Base-by-base conservation (phyloP, 2,113 vertebrate genomes). In the Cynoglossus semilaevis region DNA sequence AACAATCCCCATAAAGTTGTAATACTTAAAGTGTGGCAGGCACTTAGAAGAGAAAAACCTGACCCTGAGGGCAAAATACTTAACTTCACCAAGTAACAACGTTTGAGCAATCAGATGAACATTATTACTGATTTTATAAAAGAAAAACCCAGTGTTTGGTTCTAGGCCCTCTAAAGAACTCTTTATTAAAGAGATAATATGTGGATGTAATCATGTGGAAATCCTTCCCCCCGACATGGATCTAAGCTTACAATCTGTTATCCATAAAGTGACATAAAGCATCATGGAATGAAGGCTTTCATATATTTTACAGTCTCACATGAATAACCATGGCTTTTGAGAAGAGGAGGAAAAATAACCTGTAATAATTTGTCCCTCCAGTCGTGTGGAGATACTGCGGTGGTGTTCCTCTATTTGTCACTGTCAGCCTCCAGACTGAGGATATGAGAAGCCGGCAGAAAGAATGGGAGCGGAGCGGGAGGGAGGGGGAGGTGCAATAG, bases 341-440 rank as follows among this genome's bases (percentile, higher is more conserved):
- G 75, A 84, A 79, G 81, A 70, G 67, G 87, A 70, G 73, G 73
- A 83, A 87, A 29, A 84, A 85, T 88, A 84, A 79, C 81, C 82
- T 80, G 84, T 85, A 84, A 91, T 90, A 88, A 90, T 90, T 90
- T 91, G 82, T 88, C 87, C 80, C 87, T 79, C 80, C 85, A 88
- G 85, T 87, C 75, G 64, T 73, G 77, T 84, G 81, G 76, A 85
- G 82, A 88, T 88, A 85, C 81, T 76, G 82, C 86, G 72, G 71
- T 71, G 77, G 64, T 82, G 82, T 88, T 87, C 83, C 73, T 63
- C 81, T 87, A 90, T 92, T 89, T 87, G 87, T 91, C 90, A 90
- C 86, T 92, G 90, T 92, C 90, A 92, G 87, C 88, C 87, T 83
- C 76, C 83, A 90, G 88, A 88, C 82, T 86, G 74, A 89, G 87